Evolutionary conservation across 2,113 vertebrate genomes (phyloP).

Genomic region (Melanostigma gelatinosum): DNA sequence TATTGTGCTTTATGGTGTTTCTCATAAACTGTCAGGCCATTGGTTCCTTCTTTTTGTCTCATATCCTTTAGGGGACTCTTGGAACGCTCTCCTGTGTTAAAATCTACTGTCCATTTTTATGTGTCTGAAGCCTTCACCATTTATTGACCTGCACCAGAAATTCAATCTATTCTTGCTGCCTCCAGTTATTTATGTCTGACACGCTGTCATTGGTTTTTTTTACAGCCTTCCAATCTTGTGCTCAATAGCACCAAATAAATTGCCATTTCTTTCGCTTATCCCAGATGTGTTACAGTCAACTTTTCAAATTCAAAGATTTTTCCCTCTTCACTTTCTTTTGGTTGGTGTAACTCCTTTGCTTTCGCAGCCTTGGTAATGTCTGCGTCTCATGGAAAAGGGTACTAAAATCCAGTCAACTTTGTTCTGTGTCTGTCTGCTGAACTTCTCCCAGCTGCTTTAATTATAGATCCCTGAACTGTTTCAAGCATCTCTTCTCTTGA

Average conservation of each 20-base stretch:
- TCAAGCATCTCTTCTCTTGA: slow-evolving; percentile 21
- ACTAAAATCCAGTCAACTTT: slow-evolving; percentile 28
- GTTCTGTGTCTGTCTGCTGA: slow-evolving; percentile 20
- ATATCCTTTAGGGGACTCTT: neutral
- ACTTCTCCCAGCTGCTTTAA: slow-evolving; percentile 38
- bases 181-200: slow-evolving; percentile 34
- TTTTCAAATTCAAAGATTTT: slow-evolving; percentile 13
- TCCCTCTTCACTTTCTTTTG: slow-evolving; percentile 3
- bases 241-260: slow-evolving; percentile 10
- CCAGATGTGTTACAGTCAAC: neutral
- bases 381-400: neutral
- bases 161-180: slow-evolving; percentile 20
- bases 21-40: neutral
- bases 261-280: slow-evolving; percentile 2
- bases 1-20: neutral
- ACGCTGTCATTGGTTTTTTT: slow-evolving; percentile 6
- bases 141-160: slow-evolving; percentile 40
- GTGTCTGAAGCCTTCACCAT: slow-evolving; percentile 17
- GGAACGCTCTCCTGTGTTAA: slow-evolving; percentile 1
- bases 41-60: slow-evolving; percentile 4
- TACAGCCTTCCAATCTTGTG: slow-evolving; percentile 13
- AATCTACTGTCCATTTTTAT: slow-evolving; percentile 36
- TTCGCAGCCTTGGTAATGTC: slow-evolving; percentile 10
- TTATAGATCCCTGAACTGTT: slow-evolving; percentile 34
- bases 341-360: slow-evolving; percentile 26